These are phyloP conservation scores for Drosophila aldrichi DNA, from an alignment of 2,888 invertebrate species.

Conservation along the genomic window DNA sequence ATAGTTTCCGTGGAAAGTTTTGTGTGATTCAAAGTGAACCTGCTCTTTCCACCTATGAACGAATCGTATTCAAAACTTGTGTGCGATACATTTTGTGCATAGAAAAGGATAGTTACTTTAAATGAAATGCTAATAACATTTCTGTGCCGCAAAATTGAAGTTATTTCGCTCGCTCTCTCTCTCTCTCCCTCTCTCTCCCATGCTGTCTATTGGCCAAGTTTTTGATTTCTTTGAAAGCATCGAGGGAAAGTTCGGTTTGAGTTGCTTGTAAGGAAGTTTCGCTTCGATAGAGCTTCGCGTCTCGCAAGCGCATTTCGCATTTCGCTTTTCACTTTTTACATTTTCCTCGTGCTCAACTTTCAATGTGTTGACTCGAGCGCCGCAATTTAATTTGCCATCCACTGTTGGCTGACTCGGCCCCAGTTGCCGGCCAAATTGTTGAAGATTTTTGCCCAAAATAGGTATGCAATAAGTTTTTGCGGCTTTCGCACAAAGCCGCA, in stretches of 20 bases:
- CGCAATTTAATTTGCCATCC: constrained; percentile 62
- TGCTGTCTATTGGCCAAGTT: neutral
- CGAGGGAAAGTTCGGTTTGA: constrained; percentile 17
- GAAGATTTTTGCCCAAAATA: constrained; percentile 13
- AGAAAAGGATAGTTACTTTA: constrained; percentile 16
- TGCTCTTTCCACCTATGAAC: constrained; percentile 8
- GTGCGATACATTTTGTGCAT: neutral
- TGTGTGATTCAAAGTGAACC: neutral
- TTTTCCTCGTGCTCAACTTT: constrained; percentile 29
- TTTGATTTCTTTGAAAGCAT: constrained; percentile 33
- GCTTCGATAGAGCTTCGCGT: constrained; percentile 23
- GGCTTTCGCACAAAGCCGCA: constrained; percentile 49
- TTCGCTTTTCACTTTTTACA: constrained; percentile 26
- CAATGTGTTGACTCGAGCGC: constrained; percentile 49
- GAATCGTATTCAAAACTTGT: constrained; percentile 5
- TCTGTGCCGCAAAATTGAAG: constrained; percentile 7
- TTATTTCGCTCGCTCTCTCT: neutral
- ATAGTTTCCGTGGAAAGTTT: neutral
- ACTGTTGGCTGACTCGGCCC: constrained; percentile 41
- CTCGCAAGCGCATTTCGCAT: constrained; percentile 32
- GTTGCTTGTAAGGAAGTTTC: constrained; percentile 27
- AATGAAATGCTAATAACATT: constrained; percentile 39
- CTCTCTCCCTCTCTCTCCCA: neutral
- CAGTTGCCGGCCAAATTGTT: constrained; percentile 18
- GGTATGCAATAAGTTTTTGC: constrained; percentile 60